Base-by-base conservation (phyloP, 2,113 vertebrate genomes). In the Bettongia penicillata region DNA sequence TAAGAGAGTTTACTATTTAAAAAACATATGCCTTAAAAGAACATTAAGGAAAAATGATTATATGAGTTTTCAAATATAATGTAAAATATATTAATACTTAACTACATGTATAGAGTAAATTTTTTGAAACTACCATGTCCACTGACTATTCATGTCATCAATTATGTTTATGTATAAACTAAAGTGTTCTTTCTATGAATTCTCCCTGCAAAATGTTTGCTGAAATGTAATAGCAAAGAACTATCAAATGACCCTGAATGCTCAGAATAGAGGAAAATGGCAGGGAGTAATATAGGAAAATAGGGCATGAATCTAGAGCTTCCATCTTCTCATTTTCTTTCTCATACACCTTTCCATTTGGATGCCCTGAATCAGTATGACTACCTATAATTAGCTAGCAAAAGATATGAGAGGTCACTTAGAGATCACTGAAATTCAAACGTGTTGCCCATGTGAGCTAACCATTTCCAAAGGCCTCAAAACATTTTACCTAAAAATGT, bases 381-480 rank as follows among this genome's bases (percentile, higher is more conserved):
- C 23, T 0, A 95, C 23, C 12, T 51, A 4, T 5, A 91, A 1
- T 57, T 94, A 51, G 28, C 0, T 89, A 92, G 8, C 8, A 3
- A 94, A 2, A 68, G 5, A 8, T 26, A 53, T 22, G 23, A 7
- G 52, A 52, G 16, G 26, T 2, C 0, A 57, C 61, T 23, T 43
- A 43, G 1, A 25, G 50, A 0, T 50, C 68, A 84, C 1, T 22
- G 37, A 1, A 22, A 9, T 5, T 0, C 50, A 28, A 4, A 49
- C 94, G 90, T 0, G n/a, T 52, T 14, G 19, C 1, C 10, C 10
- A 52, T 68, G 9, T 19, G 47, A 19, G 61, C 8, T 22, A 49
- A 55, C 31, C 12, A 51, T 47, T 91, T 89, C n/a, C 68, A 51
- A 91, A 51, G 31, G 12, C 43, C 57, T 3, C 10, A 23, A 50